phyloP scores from a whole-genome alignment of 2,797 vertebrate species.

The Choloepus didactylus region DNA sequence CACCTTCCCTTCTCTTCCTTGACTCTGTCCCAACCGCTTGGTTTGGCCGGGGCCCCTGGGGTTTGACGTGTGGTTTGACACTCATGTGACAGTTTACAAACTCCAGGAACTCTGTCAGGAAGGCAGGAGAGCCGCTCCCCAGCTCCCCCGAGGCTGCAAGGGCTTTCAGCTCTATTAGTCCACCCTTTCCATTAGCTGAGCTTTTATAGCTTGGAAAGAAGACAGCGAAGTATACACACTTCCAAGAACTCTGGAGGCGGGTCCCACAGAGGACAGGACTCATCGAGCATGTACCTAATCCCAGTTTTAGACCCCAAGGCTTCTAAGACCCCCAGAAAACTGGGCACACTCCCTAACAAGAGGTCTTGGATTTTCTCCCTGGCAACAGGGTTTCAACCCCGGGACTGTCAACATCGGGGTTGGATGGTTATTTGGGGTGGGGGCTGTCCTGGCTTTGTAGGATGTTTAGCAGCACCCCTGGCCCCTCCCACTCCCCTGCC shows the following conservation, averaged over 20 bases:
- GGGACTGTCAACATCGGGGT: too few relatives aligned
- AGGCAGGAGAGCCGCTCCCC: constrained; percentile 35
- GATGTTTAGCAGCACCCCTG: not conserved
- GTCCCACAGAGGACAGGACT: not conserved
- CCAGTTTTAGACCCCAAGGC: not conserved
- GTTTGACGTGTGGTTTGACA: constrained; percentile 80
- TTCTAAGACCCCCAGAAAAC: not conserved
- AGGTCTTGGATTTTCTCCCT: not conserved
- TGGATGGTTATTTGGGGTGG: too few relatives aligned
- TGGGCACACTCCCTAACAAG: accelerated
- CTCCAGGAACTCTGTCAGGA: constrained; percentile 79
- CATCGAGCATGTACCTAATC: not conserved
- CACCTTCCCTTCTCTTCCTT: not conserved
- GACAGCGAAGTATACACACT: not conserved
- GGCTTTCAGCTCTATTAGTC: not conserved
- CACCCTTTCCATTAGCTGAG: constrained; percentile 60
- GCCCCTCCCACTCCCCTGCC: accelerated
- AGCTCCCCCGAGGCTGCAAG: not conserved
- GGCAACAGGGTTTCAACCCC: too few relatives aligned
- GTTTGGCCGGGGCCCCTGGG: constrained; percentile 58
- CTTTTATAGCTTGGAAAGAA: constrained; percentile 66
- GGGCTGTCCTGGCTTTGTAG: not conserved
- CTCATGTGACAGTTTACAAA: constrained; percentile 80
- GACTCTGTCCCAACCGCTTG: constrained; percentile 1
- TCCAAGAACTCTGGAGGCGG: constrained; percentile 52